Evolutionary conservation across 2,888 invertebrate genomes (phyloP).

Genomic region (Clivina fossor): DNA sequence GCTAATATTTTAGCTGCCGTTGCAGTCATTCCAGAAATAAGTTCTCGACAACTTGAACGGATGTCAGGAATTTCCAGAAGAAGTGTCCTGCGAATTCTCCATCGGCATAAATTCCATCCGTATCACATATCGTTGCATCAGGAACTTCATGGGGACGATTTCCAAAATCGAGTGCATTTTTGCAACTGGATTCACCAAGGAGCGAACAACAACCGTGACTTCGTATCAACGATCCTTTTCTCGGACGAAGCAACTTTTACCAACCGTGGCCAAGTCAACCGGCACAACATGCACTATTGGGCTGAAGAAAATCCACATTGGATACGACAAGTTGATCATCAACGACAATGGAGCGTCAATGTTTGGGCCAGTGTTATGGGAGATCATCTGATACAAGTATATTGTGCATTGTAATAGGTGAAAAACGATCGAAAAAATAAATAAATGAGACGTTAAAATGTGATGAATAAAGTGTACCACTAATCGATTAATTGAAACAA

Average conservation of each 20-base stretch:
- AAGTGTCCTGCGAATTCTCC: too few relatives aligned
- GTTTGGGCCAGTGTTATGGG: slow-evolving; percentile 3
- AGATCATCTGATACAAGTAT: too few relatives aligned
- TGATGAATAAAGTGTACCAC: too few relatives aligned
- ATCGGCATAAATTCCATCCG: too few relatives aligned
- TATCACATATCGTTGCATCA: slow-evolving; percentile 35
- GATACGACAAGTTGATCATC: neutral
- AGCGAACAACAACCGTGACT: slow-evolving; percentile 22
- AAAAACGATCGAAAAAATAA: too few relatives aligned
- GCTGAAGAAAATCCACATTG: slow-evolving; percentile 7
- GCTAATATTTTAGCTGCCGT: slow-evolving; percentile 4
- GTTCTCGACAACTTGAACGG: slow-evolving; percentile 11
- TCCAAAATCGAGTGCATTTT: slow-evolving; percentile 35
- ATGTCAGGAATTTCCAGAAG: slow-evolving; percentile 1
- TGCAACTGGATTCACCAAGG: slow-evolving; percentile 34
- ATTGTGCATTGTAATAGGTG: too few relatives aligned
- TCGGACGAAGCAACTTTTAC: slow-evolving; percentile 29
- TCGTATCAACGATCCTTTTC: slow-evolving; percentile 30
- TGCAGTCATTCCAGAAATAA: neutral
- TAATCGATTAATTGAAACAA: too few relatives aligned
- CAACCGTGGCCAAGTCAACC: slow-evolving; percentile 24
- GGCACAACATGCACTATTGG: slow-evolving; percentile 21
- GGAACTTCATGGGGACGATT: slow-evolving; percentile 36
- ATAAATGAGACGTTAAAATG: too few relatives aligned
- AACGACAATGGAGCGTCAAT: slow-evolving; percentile 7